Base-by-base conservation (phyloP, 1,140 invertebrate species). In the Arctopsyche grandis region DNA sequence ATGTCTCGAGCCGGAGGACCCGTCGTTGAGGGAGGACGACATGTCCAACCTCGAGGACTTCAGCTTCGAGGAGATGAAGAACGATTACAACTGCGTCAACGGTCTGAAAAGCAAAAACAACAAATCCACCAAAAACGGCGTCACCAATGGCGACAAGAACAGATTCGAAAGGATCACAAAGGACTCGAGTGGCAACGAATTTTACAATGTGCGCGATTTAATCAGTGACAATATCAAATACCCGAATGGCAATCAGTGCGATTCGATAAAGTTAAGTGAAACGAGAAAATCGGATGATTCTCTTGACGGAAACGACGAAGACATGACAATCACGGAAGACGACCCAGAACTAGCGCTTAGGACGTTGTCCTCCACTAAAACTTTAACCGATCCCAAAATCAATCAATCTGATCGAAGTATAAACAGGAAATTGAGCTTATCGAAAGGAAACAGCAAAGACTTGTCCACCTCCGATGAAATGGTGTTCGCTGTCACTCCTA, bases 1-100 rank as follows among this genome's bases (percentile, higher is more conserved):
- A 81, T 90, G 89, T 80, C 84, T 90, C 21, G 90, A 91, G 78
- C 88, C 88, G 9, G 88, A 89, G 84, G 88, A 89, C 71, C 75
- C 87, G 5, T 88, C 87, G 0, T 85, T 88, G 5, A 87, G 87
- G 82, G 87, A 89, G 69, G 88, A 89, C 16, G 88, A 89, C 77
- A 77, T 88, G 71, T 89, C 88, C 5, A 87, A 85, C 0, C 76
- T 88, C 44, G 86, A 85, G 16, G 88, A 89, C 79, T 83, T 88
- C 12, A 89, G 87, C 80, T 86, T 86, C 22, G 88, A 89, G 58
- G 87, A 89, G 21, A 85, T 84, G 46, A 86, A 85, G 69, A 86
- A 86, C 70, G 83, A 85, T 58, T 26, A 58, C n/a, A 73, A 63
- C 16, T 3, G 26, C 0, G 12, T 56, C 10, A 82, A 82, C 46